Percentiles rank a stretch among this genome's conserved stretches.
Conservation (phyloP, 2,797 vertebrate species). For the Columba guinea region DNA sequence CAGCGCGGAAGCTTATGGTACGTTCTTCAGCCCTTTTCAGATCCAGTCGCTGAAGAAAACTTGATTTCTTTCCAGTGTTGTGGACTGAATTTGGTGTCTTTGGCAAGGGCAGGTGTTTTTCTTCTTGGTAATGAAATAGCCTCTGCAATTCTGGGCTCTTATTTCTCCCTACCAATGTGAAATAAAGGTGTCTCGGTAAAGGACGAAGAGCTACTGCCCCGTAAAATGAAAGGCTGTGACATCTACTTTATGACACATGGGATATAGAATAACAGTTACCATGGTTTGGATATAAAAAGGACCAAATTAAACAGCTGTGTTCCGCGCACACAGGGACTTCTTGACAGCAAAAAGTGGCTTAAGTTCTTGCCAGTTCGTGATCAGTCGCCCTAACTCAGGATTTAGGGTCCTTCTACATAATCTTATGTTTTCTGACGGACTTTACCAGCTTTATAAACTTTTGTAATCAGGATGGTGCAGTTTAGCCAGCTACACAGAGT, state of each 20-base stretch:
- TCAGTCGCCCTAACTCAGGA: neutral
- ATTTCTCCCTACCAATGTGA: neutral
- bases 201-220: neutral
- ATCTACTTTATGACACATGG: neutral
- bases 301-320: neutral
- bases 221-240: neutral
- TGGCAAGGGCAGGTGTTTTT: neutral
- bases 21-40: neutral
- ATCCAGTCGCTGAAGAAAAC: neutral
- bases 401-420: neutral
- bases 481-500: neutral
- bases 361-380: neutral
- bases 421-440: neutral
- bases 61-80: neutral
- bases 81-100: neutral
- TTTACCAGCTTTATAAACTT: neutral
- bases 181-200: neutral
- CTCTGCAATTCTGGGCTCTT: neutral
- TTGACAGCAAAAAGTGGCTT: neutral
- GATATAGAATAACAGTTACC: neutral
- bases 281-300: neutral
- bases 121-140: neutral
- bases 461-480: neutral
- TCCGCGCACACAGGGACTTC: neutral
- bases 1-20: neutral